Evolutionary conservation across 2,888 invertebrate genomes (phyloP), one percentile per base, ranked within the genome.

Genomic region (Andrena trimmerana): DNA sequence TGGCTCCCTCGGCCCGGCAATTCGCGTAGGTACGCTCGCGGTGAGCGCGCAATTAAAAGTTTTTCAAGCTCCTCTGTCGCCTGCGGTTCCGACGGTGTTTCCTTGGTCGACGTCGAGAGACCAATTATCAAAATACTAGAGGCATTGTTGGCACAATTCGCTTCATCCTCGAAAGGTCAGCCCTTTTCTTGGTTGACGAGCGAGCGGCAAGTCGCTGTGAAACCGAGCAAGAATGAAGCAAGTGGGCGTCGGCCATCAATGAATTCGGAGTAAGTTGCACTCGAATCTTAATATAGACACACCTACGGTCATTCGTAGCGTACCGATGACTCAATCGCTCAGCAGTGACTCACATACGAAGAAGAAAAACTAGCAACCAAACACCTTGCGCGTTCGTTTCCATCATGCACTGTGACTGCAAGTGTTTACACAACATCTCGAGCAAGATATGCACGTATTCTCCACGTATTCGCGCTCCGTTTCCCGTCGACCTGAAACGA

Each of bases 21-120:
- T 4, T 29, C 36, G 36, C 0, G 6, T 4, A 16, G 13, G 4
- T 42, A 42, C 42, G 42, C 42, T 20, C 50, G 42, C 24, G 10
- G 16, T 16, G 20, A 33, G 13, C 27, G 33, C 8, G 8, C 65
- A 85, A 83, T 84, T 81, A 71, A 83, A 84, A 84, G 63, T 75
- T 71, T 57, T 29, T 63, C 16, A 4, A 50, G 42, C 52, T 60
- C 29, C 24, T 42, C n/a, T 13, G 20, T 33, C 16, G 27, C 6
- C 33, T 16, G 16, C n/a, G 13, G n/a, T 50, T 59, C 10, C 69
- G 10, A 16, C 33, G 7, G 10, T n/a, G 48, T 27, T 79, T 42
- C 57, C 33, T 65, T 16, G 29, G 57, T 24, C 8, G 24, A 16
- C 29, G 31, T 13, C 62, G 20, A 33, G 68, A 68, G 54, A 68